These are phyloP conservation scores for Eleutherodactylus coqui DNA, from an alignment of 2,797 vertebrate species.

Conservation along the genomic window DNA sequence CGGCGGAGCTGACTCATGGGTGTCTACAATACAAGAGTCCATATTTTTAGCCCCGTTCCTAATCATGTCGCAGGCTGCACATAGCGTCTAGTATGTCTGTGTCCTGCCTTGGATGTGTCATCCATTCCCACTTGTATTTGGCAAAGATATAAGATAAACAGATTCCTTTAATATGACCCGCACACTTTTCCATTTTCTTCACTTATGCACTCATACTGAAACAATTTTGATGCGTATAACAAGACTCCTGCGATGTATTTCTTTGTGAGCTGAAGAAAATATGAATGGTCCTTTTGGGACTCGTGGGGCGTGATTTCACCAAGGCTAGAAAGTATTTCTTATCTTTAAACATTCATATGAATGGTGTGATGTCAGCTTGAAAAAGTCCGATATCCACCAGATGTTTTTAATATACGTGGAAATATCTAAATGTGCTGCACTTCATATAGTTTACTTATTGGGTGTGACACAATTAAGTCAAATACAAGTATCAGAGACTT, in stretches of 20 bases:
- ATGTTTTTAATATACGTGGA: neutral
- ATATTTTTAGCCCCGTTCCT: conserved; percentile 31
- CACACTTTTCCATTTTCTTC: conserved; percentile 34
- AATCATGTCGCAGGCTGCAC: conserved; percentile 31
- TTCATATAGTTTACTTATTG: neutral
- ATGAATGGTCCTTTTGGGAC: neutral
- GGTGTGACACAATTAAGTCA: neutral
- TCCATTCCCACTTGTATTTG: conserved; percentile 34
- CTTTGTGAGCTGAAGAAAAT: neutral
- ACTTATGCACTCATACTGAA: conserved; percentile 18
- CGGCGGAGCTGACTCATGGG: conserved; percentile 24
- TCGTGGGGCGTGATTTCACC: neutral
- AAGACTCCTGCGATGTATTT: neutral
- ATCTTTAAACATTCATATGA: neutral
- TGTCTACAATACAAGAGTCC: conserved; percentile 21
- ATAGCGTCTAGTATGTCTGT: conserved; percentile 18
- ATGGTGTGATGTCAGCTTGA: neutral
- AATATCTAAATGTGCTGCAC: neutral
- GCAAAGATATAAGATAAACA: conserved; percentile 27
- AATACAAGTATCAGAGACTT: neutral
- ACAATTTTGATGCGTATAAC: conserved; percentile 25
- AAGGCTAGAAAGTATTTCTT: neutral
- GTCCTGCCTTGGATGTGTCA: conserved; percentile 48
- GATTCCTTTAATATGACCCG: conserved; percentile 30
- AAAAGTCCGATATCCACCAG: neutral